phyloP scores from a whole-genome alignment of 2,888 invertebrate genomes.

The Acholoe squamosa region DNA sequence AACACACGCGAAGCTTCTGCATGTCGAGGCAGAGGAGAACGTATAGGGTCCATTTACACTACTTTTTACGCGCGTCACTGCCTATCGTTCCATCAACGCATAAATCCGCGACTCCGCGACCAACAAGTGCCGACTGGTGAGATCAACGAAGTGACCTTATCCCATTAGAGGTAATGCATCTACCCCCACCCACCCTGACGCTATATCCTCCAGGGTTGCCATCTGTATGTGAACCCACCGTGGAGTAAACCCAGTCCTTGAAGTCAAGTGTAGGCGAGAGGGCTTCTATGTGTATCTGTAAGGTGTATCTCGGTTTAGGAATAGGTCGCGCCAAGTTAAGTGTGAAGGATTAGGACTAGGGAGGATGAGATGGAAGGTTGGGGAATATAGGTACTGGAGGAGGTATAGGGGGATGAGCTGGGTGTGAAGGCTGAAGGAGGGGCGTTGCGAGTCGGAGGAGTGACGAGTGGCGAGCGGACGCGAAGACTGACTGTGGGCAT shows the following conservation, averaged over 20 bases:
- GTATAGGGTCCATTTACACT: neutral
- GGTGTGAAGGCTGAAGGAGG: constrained; percentile 9
- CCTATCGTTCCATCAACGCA: no score
- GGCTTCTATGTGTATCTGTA: no score
- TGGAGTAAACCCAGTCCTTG: no score
- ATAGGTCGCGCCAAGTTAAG: neutral
- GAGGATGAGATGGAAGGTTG: neutral
- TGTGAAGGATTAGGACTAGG: neutral
- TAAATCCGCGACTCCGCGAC: no score
- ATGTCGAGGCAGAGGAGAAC: neutral
- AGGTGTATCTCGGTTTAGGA: no score
- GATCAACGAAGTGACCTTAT: neutral
- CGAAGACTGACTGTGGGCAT: neutral
- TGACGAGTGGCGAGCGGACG: neutral
- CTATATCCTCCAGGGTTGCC: no score
- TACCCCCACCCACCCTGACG: no score
- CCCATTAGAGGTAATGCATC: no score
- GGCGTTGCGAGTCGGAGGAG: neutral
- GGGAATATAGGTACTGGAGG: constrained; percentile 7
- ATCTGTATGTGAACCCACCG: no score
- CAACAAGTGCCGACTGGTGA: neutral
- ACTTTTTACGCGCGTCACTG: no score
- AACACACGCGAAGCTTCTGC: neutral
- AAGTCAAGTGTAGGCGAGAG: no score
- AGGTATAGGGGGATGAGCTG: constrained; percentile 1